phyloP scores from a whole-genome alignment of 1,140 invertebrate species.

The Homalodisca vitripennis region DNA sequence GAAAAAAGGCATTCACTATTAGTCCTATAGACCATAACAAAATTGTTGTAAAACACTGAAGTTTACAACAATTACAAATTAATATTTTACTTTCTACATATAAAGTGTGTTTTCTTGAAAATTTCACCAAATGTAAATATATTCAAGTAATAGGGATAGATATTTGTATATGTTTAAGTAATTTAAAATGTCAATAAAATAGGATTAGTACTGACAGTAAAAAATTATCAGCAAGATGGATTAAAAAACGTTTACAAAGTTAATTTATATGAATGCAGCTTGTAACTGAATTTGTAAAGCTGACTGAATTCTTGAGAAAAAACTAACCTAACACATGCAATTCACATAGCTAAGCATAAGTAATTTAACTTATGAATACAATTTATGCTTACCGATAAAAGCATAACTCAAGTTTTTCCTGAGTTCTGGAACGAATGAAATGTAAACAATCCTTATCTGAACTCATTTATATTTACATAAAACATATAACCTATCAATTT shows the following conservation, averaged over 20 bases:
- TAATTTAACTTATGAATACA: no score
- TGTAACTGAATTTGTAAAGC: neutral
- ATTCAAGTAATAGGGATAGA: no score
- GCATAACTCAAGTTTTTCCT: neutral
- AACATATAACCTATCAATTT: neutral
- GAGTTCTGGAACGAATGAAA: slow-evolving; percentile 9
- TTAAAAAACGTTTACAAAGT: neutral
- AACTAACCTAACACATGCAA: neutral
- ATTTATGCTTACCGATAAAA: slow-evolving; percentile 14
- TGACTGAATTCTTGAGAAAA: neutral
- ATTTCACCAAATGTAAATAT: no score
- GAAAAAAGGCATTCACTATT: no score
- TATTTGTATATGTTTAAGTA: no score
- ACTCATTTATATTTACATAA: neutral
- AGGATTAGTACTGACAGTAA: neutral
- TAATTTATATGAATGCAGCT: neutral
- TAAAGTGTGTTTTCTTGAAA: no score
- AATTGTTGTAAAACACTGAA: no score
- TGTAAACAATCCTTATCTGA: neutral
- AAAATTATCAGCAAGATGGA: neutral
- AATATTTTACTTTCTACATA: no score
- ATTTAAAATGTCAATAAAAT: no score
- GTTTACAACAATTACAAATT: no score
- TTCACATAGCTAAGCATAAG: neutral
- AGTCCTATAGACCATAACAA: no score